Conservation (phyloP, 2,113 vertebrate genomes). For the Epinephelus cyanopodus region DNA sequence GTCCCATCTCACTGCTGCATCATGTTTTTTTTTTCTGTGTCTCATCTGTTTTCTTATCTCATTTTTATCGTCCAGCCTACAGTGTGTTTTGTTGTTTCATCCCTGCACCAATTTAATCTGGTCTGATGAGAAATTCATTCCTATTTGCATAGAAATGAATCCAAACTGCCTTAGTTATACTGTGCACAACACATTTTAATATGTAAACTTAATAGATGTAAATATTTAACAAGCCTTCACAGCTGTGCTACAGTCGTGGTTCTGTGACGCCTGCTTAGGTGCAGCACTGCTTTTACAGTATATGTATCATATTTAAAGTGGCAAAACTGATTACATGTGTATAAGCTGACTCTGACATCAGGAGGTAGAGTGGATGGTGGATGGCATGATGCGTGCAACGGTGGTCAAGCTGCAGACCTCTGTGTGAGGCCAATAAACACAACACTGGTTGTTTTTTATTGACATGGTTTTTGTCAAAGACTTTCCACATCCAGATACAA, state of each 20-base stretch:
- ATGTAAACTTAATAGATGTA: neutral
- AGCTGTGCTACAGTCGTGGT: too few species aligned
- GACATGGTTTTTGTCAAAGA: too few species aligned
- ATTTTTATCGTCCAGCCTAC: conserved; percentile 2
- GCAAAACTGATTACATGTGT: too few species aligned
- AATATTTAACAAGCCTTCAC: neutral
- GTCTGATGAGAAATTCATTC: conserved; percentile 10
- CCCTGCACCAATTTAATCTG: neutral
- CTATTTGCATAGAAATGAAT: conserved; percentile 5
- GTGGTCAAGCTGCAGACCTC: too few species aligned
- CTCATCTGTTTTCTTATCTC: conserved; percentile 36
- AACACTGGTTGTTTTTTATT: too few species aligned
- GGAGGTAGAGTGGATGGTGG: too few species aligned
- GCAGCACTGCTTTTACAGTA: neutral
- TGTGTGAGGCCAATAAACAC: too few species aligned
- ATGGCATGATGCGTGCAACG: too few species aligned
- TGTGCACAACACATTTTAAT: neutral
- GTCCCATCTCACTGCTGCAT: conserved; percentile 23
- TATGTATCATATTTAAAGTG: too few species aligned
- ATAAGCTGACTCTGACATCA: too few species aligned
- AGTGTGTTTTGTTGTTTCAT: conserved; percentile 18
- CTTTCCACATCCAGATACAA: too few species aligned
- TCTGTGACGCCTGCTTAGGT: neutral
- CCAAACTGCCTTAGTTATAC: neutral
- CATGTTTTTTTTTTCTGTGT: neutral